These are phyloP conservation scores for Drosophila ambigua DNA, from an alignment of 1,140 invertebrate genomes.

Conservation along the genomic window DNA sequence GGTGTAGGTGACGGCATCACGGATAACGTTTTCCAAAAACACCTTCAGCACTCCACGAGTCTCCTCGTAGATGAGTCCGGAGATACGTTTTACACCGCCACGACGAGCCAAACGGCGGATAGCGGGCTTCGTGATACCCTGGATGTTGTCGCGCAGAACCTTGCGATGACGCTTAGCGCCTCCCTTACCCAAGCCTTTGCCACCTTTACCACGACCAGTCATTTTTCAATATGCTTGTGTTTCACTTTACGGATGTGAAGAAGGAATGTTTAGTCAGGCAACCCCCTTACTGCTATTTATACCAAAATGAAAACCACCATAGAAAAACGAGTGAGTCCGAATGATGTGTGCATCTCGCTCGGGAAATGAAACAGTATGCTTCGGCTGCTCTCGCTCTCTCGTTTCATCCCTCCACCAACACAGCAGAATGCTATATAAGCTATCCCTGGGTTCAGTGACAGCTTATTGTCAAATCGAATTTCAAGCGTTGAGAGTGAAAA, in stretches of 20 bases:
- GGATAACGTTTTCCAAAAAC: constrained; percentile 92
- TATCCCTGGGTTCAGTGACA: fast-evolving
- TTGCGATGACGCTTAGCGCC: constrained; percentile 89
- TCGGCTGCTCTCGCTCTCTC: too few species aligned
- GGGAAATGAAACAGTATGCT: too few species aligned
- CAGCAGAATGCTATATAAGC: too few species aligned
- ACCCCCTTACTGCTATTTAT: too few species aligned
- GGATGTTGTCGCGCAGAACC: constrained; percentile 89
- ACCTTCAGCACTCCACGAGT: constrained; percentile 90
- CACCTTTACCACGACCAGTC: constrained; percentile 88
- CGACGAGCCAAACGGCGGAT: constrained; percentile 87
- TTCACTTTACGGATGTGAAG: too few species aligned
- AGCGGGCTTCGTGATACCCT: constrained; percentile 87
- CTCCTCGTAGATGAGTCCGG: constrained; percentile 90
- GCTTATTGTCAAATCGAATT: too few species aligned
- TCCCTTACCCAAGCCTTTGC: constrained; percentile 88
- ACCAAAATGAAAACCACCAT: too few species aligned
- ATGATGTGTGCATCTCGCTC: too few species aligned
- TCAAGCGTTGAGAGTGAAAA: too few species aligned
- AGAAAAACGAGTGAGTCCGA: too few species aligned
- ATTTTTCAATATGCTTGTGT: constrained; percentile 74
- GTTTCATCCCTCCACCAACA: too few species aligned
- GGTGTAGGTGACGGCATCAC: constrained; percentile 92
- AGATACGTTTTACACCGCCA: constrained; percentile 91
- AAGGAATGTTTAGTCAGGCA: too few species aligned